Evolutionary conservation across 2,888 invertebrate species (phyloP), one percentile per base, ranked within the genome.

Genomic region (Macrosiphum euphorbiae): DNA sequence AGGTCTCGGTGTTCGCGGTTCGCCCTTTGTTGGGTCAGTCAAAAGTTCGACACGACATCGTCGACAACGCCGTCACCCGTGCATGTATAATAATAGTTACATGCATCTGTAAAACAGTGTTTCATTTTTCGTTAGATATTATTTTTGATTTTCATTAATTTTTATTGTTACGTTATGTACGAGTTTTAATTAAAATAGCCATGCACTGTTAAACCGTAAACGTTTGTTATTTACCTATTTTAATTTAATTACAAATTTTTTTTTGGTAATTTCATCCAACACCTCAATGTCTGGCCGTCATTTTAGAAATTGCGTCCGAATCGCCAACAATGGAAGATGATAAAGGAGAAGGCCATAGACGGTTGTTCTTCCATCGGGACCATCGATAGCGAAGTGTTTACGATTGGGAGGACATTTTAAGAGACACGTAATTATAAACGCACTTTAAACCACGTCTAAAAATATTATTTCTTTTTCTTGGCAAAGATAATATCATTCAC

Each of bases 31-130:
- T 35, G 90, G 94, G 94, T 94, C 94, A 94, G 94, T 94, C 94
- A 94, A 94, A 94, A 94, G 94, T 94, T 94, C 94, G 94, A 94
- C 94, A 90, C 94, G 94, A 94, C 94, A 94, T 94, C 94, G 94
- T 94, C 94, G 94, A 94, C 94, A 94, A 94, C 94, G 61, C 90
- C 90, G 94, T 52, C 90, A 52, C 50, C 88, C 87, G 24, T 78
- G 84, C 90, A 85, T 93, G 89, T 94, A 85, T 90, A 94, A 90
- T 94, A 94, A 89, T 88, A 93, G 89, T 89, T 84, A 91, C 84
- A 58, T 91, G 91, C 55, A 55, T 88, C 55, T 41, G 50, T 87
- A 41, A 55, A 35, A 88, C 52, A 50, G 78, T 44, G 35, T 90
- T 90, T 84, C 20, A 10, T n/a, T 52, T 52, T 91, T 50, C 41